phyloP scores from a whole-genome alignment of 2,113 vertebrate species.

The Aegotheles bennettii region DNA sequence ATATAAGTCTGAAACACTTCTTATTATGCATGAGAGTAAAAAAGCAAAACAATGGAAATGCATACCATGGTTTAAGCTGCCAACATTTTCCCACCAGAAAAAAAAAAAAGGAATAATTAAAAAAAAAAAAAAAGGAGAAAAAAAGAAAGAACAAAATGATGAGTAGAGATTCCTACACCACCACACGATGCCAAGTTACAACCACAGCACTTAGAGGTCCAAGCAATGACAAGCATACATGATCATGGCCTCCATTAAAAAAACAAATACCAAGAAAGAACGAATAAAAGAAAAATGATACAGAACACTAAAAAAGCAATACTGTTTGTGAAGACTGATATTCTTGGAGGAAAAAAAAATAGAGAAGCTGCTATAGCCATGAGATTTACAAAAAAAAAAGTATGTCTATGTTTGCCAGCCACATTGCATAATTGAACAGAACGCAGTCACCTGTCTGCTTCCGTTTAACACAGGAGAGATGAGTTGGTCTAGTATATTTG shows the following conservation, averaged over 20 bases:
- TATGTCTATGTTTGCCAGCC: conserved; percentile 84
- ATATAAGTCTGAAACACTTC: conserved; percentile 39
- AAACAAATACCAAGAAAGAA: conserved; percentile 30
- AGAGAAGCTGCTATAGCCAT: conserved; percentile 75
- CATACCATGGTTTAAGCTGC: conserved; percentile 72
- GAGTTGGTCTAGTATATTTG: conserved; percentile 92
- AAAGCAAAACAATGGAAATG: conserved; percentile 77
- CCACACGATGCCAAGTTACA: conserved; percentile 75
- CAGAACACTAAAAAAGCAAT: conserved; percentile 58
- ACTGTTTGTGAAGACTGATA: conserved; percentile 66
- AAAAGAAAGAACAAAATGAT: conserved; percentile 9
- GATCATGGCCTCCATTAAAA: conserved; percentile 70
- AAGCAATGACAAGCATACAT: conserved; percentile 76
- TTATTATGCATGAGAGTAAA: conserved; percentile 75
- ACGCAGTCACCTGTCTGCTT: conserved; percentile 95
- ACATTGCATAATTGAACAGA: conserved; percentile 80
- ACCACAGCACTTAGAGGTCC: conserved; percentile 73
- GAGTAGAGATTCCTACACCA: conserved; percentile 68
- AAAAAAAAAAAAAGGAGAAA: background rate
- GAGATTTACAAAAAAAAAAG: conserved; percentile 67
- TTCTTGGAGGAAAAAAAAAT: conserved; percentile 60
- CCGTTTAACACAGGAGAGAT: conserved; percentile 94
- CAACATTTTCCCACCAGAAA: conserved; percentile 76
- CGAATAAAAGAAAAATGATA: conserved; percentile 60
- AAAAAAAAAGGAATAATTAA: background rate